These are phyloP conservation scores for Zoanthus sociatus DNA, from an alignment of 92 coral and sea anemone species.

Conservation along the genomic window DNA sequence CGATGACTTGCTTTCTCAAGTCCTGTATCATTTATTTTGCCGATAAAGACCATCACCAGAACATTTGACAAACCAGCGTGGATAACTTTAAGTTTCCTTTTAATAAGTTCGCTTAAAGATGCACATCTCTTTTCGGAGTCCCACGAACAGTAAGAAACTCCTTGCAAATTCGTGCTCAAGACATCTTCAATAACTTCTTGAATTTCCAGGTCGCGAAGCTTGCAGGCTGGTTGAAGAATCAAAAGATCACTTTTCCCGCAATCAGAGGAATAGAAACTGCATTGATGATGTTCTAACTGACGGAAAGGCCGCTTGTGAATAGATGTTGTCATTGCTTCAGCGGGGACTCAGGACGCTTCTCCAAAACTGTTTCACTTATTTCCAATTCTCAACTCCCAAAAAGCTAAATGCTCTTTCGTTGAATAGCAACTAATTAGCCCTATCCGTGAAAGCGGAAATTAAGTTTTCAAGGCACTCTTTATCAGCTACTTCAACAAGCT, in stretches of 20 bases:
- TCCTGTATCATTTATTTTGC: slow-evolving; percentile 79
- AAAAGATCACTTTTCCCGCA: slow-evolving; percentile 58
- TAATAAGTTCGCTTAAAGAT: slow-evolving; percentile 75
- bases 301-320: slow-evolving; percentile 29
- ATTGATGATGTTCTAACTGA: slow-evolving; percentile 6
- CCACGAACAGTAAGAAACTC: slow-evolving; percentile 72
- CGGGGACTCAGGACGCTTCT: background rate
- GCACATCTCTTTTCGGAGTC: slow-evolving; percentile 83
- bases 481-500: slow-evolving; percentile 31
- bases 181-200: slow-evolving; percentile 83
- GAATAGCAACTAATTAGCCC: slow-evolving; percentile 48
- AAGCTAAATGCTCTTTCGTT: slow-evolving; percentile 20
- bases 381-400: background rate
- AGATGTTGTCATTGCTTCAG: slow-evolving; percentile 11
- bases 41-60: slow-evolving; percentile 79
- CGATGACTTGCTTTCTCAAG: slow-evolving; percentile 85
- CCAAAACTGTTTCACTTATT: background rate
- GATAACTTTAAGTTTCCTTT: slow-evolving; percentile 59
- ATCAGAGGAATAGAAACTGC: slow-evolving; percentile 6
- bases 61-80: slow-evolving; percentile 58
- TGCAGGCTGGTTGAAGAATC: slow-evolving; percentile 90
- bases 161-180: slow-evolving; percentile 68
- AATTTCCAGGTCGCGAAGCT: slow-evolving; percentile 83
- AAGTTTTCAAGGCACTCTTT: slow-evolving; percentile 43
- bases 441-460: slow-evolving; percentile 35